Base-by-base conservation (phyloP, 2,113 vertebrate species). In the Proterorhinus semilunaris region DNA sequence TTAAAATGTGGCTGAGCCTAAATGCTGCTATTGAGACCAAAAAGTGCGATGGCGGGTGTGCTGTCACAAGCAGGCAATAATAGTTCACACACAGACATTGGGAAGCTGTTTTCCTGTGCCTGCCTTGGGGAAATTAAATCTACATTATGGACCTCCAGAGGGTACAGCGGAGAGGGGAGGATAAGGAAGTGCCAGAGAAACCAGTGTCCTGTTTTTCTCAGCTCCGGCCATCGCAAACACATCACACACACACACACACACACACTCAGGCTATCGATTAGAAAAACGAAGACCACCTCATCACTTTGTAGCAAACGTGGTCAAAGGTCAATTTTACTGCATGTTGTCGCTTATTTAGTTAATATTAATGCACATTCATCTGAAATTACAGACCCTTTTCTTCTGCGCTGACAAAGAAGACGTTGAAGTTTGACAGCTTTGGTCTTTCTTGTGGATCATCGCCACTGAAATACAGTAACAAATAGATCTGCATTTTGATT, bases 71-170 rank as follows among this genome's bases (percentile, higher is more conserved):
- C 74, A 86, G 80, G 81, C 83, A 88, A 88, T 81, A 88, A 77
- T 75, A 79, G 78, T 82, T 76, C 75, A 67, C 62, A 78, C 74
- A 83, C 83, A 83, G 27, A 36, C 85, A 83, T 65, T 82, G 77
- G 58, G 58, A 84, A 89, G 88, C 89, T 93, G 91, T 93, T 93
- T 93, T 93, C 91, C 91, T 91, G 91, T 84, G 81, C 75, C 74
- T 83, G 88, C 92, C 92, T 90, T 91, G 82, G 92, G 92, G 92
- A 92, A 93, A 93, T 93, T 92, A 92, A 92, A 92, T 91, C 90
- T 91, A 92, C 90, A 93, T 92, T 92, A 92, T 91, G 89, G 90
- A 92, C 88, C 92, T 92, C 92, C 77, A 89, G 92, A 87, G 92
- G 88, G 86, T 85, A 58, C 55, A 82, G 74, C 69, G 66, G 84